A percentile compares a stretch with the other conserved stretches of the same genome.
Evolutionary conservation across 53 echinoderm and acorn worm genomes (phyloP).

Genomic region (Pentamera pediparva): DNA sequence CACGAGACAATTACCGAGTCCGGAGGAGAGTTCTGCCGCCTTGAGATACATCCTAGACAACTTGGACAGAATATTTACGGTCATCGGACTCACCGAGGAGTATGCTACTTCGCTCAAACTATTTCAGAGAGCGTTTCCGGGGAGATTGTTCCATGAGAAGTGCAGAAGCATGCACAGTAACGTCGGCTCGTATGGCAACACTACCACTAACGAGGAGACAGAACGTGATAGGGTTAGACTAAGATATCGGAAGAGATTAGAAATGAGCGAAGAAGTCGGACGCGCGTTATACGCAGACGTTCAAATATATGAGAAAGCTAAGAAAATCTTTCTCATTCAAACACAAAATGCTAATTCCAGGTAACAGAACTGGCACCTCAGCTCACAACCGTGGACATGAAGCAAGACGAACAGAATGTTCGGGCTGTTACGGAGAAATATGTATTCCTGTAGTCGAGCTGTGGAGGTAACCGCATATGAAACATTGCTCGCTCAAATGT

Average conservation of each 20-base stretch:
- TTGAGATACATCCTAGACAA: slow-evolving; percentile 4
- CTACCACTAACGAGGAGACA: neutral
- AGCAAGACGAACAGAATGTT: too few species aligned
- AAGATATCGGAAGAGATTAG: neutral
- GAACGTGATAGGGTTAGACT: neutral
- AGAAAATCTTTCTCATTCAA: slow-evolving; percentile 1
- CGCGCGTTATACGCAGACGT: slow-evolving; percentile 1
- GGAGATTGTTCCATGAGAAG: neutral
- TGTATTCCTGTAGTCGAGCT: too few species aligned
- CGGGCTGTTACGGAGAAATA: too few species aligned
- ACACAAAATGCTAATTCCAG: too few species aligned
- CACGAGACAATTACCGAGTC: too few species aligned
- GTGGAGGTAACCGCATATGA: too few species aligned
- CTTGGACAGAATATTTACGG: slow-evolving; percentile 12
- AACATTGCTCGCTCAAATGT: too few species aligned
- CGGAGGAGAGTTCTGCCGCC: neutral
- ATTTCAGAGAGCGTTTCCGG: neutral
- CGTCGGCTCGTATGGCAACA: neutral
- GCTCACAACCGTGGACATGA: too few species aligned
- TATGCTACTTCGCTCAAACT: neutral
- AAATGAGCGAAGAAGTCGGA: neutral
- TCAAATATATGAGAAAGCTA: slow-evolving; percentile 13
- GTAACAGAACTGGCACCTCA: too few species aligned
- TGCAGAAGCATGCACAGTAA: neutral
- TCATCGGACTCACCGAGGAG: slow-evolving; percentile 8